Conservation (phyloP, 2,888 invertebrate species). For the Pedicia rivosa region DNA sequence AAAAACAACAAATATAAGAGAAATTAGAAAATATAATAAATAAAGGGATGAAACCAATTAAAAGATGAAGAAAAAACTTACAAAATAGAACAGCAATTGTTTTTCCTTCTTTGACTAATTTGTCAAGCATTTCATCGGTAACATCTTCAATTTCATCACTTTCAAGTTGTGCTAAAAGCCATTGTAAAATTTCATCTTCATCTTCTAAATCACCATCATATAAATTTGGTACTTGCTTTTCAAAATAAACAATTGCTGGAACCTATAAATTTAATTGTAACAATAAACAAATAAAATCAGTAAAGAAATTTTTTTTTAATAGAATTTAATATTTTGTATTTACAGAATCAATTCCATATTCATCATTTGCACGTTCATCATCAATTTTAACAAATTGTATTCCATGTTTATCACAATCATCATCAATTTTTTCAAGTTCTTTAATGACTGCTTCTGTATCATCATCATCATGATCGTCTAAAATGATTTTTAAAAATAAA, state of each 20-base stretch:
- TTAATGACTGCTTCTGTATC: slow-evolving; percentile 72
- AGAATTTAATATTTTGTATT: not conserved
- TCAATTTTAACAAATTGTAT: slow-evolving; percentile 90
- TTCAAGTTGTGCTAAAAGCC: slow-evolving; percentile 75
- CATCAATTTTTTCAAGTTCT: slow-evolving; percentile 85
- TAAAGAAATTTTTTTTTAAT: not conserved
- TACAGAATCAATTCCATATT: slow-evolving; percentile 61
- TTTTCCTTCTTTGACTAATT: slow-evolving; percentile 74
- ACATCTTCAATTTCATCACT: slow-evolving; percentile 91
- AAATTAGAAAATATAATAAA: slow-evolving; percentile 8
- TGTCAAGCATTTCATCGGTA: slow-evolving; percentile 86
- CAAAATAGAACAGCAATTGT: slow-evolving; percentile 82
- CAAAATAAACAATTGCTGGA: slow-evolving; percentile 83
- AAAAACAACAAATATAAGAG: slow-evolving; percentile 6
- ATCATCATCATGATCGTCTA: slow-evolving; percentile 81
- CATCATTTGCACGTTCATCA: slow-evolving; percentile 64
- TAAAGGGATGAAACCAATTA: slow-evolving; percentile 6
- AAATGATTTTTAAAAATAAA: not conserved
- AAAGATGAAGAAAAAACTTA: slow-evolving; percentile 30
- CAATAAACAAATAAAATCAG: not conserved
- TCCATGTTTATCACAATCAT: slow-evolving; percentile 81
- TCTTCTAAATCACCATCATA: slow-evolving; percentile 84
- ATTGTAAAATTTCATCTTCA: slow-evolving; percentile 76
- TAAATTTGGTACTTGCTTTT: slow-evolving; percentile 82
- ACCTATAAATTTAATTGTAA: slow-evolving; percentile 24